Percentiles rank a stretch among this genome's conserved stretches.
phyloP scores from a whole-genome alignment of 1,140 invertebrate species.

The Saxidomus purpurata region DNA sequence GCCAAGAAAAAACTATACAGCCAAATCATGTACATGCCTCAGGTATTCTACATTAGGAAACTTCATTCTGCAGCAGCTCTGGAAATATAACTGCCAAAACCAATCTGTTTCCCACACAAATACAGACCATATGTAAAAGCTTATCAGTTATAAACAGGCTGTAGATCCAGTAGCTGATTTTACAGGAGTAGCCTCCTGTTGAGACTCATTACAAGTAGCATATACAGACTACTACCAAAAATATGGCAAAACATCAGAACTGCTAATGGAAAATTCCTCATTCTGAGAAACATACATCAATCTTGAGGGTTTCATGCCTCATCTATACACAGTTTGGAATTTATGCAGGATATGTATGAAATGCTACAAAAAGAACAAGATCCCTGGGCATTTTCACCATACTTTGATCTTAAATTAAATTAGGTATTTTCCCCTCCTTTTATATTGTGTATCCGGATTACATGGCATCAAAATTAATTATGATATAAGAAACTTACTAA shows the following conservation, averaged over 20 bases:
- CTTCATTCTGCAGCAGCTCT: background rate
- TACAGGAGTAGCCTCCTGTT: background rate
- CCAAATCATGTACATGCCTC: background rate
- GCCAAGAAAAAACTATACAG: background rate
- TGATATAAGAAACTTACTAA: no score
- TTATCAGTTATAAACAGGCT: slow-evolving; percentile 22
- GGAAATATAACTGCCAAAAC: slow-evolving; percentile 24
- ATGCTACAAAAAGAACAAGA: no score
- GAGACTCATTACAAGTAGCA: slow-evolving; percentile 13
- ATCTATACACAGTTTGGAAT: background rate
- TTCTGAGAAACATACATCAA: background rate
- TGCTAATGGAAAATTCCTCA: slow-evolving; percentile 45
- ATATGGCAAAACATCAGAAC: slow-evolving; percentile 49
- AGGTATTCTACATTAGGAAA: slow-evolving; percentile 23
- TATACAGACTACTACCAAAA: slow-evolving; percentile 46
- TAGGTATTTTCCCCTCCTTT: no score
- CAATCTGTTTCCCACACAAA: slow-evolving; percentile 17
- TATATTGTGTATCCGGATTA: no score
- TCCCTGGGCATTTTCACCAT: no score
- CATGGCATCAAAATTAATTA: no score
- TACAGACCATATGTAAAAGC: slow-evolving; percentile 35
- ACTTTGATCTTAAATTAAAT: no score
- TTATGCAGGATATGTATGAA: no score
- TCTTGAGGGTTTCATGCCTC: background rate
- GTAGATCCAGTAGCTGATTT: slow-evolving; percentile 6